A percentile compares a stretch with the other conserved stretches of the same genome.
These are phyloP conservation scores for Epinephelus lanceolatus DNA, from an alignment of 2,113 vertebrate species.

Conservation along the genomic window DNA sequence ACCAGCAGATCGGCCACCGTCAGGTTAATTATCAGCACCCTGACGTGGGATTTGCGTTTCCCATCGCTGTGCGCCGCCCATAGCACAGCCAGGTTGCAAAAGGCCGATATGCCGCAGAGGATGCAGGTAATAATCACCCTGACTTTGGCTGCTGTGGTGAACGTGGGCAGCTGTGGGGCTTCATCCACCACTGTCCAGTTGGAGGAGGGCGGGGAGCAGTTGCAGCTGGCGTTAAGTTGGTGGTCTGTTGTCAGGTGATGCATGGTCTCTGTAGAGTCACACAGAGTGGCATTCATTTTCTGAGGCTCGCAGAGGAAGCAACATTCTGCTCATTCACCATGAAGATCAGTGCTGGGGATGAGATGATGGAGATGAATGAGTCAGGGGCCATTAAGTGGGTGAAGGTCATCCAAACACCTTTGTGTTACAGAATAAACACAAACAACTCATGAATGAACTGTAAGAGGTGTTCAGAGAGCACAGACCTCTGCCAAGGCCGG, in stretches of 20 bases:
- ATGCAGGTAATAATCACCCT: conserved; percentile 77
- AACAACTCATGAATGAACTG: conserved; percentile 18
- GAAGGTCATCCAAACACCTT: conserved; percentile 4
- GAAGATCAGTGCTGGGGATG: conserved; percentile 42
- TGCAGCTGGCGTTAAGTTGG: conserved; percentile 55
- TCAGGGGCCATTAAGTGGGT: background rate
- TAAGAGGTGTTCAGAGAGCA: too few species aligned
- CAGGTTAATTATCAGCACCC: conserved; percentile 86
- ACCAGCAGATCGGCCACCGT: conserved; percentile 86
- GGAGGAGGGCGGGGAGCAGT: conserved; percentile 37
- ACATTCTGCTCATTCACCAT: conserved; percentile 48
- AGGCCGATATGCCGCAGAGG: conserved; percentile 71
- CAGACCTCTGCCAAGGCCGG: too few species aligned
- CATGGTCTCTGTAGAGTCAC: conserved; percentile 52
- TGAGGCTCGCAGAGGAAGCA: conserved; percentile 2
- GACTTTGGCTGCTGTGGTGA: conserved; percentile 76
- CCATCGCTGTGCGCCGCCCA: conserved; percentile 63
- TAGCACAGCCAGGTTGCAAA: conserved; percentile 78
- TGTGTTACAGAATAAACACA: background rate
- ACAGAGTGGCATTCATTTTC: conserved; percentile 66
- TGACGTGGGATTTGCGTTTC: conserved; percentile 84
- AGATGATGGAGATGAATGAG: conserved; percentile 23
- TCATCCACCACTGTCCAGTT: conserved; percentile 49
- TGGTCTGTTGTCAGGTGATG: conserved; percentile 34
- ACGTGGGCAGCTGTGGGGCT: conserved; percentile 69